Conservation (phyloP, 2,888 invertebrate genomes). For the Pristionchus exspectatus region DNA sequence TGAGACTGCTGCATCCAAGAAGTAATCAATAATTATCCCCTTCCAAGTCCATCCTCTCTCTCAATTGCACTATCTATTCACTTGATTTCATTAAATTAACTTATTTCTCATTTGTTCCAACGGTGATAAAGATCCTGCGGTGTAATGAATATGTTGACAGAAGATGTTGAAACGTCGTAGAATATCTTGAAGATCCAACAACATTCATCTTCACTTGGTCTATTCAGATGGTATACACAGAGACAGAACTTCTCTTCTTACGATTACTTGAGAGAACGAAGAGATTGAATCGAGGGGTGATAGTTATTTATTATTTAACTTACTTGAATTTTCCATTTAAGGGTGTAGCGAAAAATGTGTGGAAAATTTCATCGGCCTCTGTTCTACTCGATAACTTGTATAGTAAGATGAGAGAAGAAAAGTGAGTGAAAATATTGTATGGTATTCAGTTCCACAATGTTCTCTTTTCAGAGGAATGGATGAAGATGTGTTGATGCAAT, state of each 20-base stretch:
- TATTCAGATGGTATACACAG: slow-evolving; percentile 46
- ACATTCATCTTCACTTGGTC: too few species aligned
- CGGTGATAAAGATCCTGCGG: slow-evolving; percentile 41
- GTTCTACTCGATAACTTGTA: slow-evolving; percentile 41
- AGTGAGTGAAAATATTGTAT: slow-evolving; percentile 22
- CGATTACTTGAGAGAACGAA: slow-evolving; percentile 71
- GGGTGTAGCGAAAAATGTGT: slow-evolving; percentile 34
- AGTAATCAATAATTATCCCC: neutral
- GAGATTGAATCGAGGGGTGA: slow-evolving; percentile 64
- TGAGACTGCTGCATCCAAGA: slow-evolving; percentile 75
- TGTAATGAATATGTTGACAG: neutral
- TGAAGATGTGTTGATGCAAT: slow-evolving; percentile 66
- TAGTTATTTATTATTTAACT: neutral
- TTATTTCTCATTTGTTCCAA: neutral
- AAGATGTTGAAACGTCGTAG: slow-evolving; percentile 21
- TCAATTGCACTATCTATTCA: slow-evolving; percentile 24
- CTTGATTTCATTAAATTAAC: slow-evolving; percentile 15
- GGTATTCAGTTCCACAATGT: too few species aligned
- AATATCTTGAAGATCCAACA: neutral
- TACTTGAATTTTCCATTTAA: neutral
- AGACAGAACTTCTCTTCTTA: slow-evolving; percentile 69
- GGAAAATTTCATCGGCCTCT: slow-evolving; percentile 49
- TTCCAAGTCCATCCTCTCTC: neutral
- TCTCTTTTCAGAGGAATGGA: slow-evolving; percentile 42
- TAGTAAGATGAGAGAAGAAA: slow-evolving; percentile 48